Evolutionary conservation across 2,797 vertebrate genomes (phyloP).

Genomic region (Chromis chromis): DNA sequence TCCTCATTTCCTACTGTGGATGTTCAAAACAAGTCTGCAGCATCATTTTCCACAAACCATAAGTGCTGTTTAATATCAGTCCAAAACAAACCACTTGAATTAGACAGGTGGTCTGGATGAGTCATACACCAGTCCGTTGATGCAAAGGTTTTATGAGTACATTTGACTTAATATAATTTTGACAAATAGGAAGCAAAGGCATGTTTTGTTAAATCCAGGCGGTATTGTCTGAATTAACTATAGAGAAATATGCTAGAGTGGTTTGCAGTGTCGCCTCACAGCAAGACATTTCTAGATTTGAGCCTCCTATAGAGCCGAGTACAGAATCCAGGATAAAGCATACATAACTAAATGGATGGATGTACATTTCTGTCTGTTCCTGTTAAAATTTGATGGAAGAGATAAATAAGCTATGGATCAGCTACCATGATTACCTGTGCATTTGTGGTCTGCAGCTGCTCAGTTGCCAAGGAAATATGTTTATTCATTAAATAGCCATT

Average conservation of each 20-base stretch:
- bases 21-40: conserved; percentile 25
- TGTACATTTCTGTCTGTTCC: not conserved
- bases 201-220: no score
- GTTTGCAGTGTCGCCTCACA: no score
- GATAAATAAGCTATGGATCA: not conserved
- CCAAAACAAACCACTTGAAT: conserved; percentile 12
- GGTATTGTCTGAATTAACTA: not conserved
- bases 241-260: not conserved
- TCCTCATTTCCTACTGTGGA: not conserved
- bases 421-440: conserved; percentile 5
- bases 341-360: no score
- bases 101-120: conserved; percentile 7
- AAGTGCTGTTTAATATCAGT: conserved; percentile 13
- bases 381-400: conserved; percentile 6
- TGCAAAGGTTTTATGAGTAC: not conserved
- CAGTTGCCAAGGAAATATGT: conserved; percentile 46
- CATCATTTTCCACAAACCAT: conserved; percentile 4
- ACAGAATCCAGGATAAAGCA: no score
- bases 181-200: not conserved
- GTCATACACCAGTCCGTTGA: not conserved
- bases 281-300: no score
- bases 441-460: conserved; percentile 22
- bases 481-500: conserved; percentile 55
- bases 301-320: no score
- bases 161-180: conserved; percentile 1